These are phyloP conservation scores for Eupithecia subumbrata DNA, from an alignment of 2,888 invertebrate genomes.

Conservation along the genomic window DNA sequence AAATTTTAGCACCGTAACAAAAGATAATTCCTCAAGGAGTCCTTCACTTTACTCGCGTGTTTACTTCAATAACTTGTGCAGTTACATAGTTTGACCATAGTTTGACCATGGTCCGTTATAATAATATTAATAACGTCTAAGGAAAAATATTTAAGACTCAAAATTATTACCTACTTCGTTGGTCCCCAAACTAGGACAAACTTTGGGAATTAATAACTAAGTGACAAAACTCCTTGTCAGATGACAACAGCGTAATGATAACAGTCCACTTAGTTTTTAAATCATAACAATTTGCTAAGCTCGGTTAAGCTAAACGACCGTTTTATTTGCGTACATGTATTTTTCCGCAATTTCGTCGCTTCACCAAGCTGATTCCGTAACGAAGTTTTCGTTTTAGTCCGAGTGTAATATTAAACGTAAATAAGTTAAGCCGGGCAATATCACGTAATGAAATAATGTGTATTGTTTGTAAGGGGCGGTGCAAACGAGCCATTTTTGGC, in stretches of 20 bases:
- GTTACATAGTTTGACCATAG: too few species aligned
- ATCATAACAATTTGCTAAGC: neutral
- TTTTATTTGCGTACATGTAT: neutral
- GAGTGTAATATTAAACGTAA: slow-evolving; percentile 3
- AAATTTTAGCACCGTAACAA: too few species aligned
- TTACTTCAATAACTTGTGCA: too few species aligned
- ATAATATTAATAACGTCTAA: too few species aligned
- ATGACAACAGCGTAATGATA: neutral
- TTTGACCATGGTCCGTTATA: too few species aligned
- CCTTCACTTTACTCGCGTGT: too few species aligned
- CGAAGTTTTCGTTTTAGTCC: slow-evolving; percentile 6
- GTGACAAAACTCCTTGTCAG: too few species aligned
- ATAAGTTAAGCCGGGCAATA: slow-evolving; percentile 1
- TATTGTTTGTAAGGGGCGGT: neutral
- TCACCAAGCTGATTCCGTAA: neutral
- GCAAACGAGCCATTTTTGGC: neutral
- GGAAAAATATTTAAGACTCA: too few species aligned
- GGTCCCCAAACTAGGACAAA: too few species aligned
- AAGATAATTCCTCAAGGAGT: too few species aligned
- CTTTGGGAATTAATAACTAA: too few species aligned
- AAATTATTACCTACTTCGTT: too few species aligned
- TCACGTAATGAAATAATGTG: slow-evolving; percentile 8
- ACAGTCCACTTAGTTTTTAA: neutral
- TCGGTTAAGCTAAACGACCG: neutral
- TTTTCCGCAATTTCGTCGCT: neutral